phyloP scores from a whole-genome alignment of 2,797 vertebrate species.

The Falco naumanni region DNA sequence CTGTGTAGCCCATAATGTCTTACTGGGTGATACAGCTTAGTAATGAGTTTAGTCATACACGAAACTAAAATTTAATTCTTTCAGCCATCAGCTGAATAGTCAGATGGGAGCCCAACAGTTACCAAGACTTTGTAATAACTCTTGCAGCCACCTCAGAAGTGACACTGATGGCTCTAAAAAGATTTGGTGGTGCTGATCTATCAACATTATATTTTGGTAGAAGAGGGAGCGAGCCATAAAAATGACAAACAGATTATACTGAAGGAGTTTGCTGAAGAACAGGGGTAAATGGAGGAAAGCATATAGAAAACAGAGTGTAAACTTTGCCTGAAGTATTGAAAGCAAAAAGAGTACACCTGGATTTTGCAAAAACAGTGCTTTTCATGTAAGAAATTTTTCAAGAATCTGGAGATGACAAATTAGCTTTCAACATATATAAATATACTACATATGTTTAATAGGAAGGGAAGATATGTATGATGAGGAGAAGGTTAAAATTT shows the following conservation, averaged over 20 bases:
- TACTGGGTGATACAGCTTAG: not conserved
- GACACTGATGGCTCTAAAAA: not conserved
- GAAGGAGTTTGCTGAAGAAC: not conserved
- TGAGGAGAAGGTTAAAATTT: not conserved
- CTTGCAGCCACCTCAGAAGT: not conserved
- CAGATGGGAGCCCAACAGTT: not conserved
- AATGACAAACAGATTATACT: not conserved
- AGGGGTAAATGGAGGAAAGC: not conserved
- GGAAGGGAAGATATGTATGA: not conserved
- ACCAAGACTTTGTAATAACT: not conserved
- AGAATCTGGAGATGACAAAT: not conserved
- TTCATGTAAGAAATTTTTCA: not conserved
- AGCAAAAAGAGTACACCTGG: not conserved
- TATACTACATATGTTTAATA: not conserved
- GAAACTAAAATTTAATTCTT: not conserved
- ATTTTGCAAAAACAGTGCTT: not conserved
- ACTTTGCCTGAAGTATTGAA: not conserved
- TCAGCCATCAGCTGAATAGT: not conserved
- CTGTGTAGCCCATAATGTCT: not conserved
- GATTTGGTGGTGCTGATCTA: not conserved
- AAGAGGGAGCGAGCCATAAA: not conserved
- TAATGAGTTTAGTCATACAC: not conserved
- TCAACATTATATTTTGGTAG: not conserved
- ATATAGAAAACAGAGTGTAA: not conserved
- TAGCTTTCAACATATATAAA: not conserved